phyloP scores from a whole-genome alignment of 2,888 invertebrate genomes.

The Lithophane leautieri region DNA sequence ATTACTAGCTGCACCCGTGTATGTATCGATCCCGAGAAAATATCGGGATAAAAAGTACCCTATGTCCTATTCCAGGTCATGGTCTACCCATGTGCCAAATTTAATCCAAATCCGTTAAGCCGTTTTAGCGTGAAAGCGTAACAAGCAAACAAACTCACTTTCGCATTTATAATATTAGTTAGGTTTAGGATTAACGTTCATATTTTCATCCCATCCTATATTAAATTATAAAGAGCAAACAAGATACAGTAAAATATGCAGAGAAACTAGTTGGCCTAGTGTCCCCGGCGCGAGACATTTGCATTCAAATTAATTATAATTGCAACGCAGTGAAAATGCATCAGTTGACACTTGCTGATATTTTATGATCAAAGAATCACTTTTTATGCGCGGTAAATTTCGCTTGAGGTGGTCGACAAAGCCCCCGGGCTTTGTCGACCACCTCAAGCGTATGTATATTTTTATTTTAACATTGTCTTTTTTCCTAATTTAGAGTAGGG shows the following conservation, averaged over 20 bases:
- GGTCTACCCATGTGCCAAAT: too few relatives aligned
- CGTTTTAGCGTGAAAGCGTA: too few relatives aligned
- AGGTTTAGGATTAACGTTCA: background rate
- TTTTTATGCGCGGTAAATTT: slow-evolving; percentile 32
- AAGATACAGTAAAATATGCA: slow-evolving; percentile 59
- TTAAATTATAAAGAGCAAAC: slow-evolving; percentile 68
- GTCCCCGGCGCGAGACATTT: slow-evolving; percentile 48
- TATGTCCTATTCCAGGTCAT: too few relatives aligned
- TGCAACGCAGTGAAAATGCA: slow-evolving; percentile 47
- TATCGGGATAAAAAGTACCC: too few relatives aligned
- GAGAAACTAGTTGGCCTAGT: slow-evolving; percentile 52
- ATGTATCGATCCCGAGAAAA: too few relatives aligned
- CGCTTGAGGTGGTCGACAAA: slow-evolving; percentile 12
- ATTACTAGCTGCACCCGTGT: background rate
- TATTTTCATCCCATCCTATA: slow-evolving; percentile 46
- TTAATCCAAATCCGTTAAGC: too few relatives aligned
- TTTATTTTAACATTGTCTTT: background rate
- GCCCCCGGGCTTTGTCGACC: too few relatives aligned
- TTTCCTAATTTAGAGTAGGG: too few relatives aligned
- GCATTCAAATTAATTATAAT: slow-evolving; percentile 67
- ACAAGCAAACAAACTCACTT: too few relatives aligned
- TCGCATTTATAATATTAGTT: too few relatives aligned
- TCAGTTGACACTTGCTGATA: slow-evolving; percentile 58
- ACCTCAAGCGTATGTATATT: background rate
- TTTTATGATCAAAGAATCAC: slow-evolving; percentile 44